Evolutionary conservation across 2,113 vertebrate genomes (phyloP).

Genomic region (Psilopsiagon aurifrons): DNA sequence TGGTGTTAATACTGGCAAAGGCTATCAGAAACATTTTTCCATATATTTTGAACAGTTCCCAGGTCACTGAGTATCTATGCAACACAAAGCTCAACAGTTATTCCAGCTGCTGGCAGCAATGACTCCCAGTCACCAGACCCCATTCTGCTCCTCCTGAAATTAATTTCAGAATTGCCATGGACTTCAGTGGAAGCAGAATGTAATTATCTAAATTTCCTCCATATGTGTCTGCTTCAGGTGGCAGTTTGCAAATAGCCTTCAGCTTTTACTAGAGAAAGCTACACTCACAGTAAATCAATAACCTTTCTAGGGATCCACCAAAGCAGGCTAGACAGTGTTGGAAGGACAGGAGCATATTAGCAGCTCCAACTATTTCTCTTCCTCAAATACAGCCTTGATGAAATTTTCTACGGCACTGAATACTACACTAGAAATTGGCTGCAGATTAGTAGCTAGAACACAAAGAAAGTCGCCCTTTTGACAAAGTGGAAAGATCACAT

Average conservation of each 20-base stretch:
- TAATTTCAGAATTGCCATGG: neutral
- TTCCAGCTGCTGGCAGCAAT: neutral
- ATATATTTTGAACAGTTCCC: neutral
- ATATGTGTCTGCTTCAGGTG: conserved; percentile 2
- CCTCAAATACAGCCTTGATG: conserved; percentile 11
- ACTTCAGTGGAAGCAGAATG: neutral
- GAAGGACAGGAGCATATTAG: neutral
- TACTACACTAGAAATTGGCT: neutral
- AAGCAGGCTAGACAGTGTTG: neutral
- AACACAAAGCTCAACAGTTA: neutral
- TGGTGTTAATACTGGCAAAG: neutral
- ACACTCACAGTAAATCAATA: neutral
- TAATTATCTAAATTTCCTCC: neutral
- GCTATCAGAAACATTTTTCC: neutral
- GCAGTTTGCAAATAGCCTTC: conserved; percentile 16
- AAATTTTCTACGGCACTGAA: neutral
- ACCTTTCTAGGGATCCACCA: conserved; percentile 34
- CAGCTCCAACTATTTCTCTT: conserved; percentile 26
- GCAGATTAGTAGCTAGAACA: neutral
- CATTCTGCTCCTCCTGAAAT: neutral
- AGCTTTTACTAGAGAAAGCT: conserved; percentile 2
- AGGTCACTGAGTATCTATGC: neutral
- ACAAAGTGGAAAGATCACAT: conserved; percentile 34
- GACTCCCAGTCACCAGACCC: neutral
- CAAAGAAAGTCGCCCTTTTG: neutral